Conservation (phyloP, 2,797 vertebrate genomes). For the Tarsius wallacei region DNA sequence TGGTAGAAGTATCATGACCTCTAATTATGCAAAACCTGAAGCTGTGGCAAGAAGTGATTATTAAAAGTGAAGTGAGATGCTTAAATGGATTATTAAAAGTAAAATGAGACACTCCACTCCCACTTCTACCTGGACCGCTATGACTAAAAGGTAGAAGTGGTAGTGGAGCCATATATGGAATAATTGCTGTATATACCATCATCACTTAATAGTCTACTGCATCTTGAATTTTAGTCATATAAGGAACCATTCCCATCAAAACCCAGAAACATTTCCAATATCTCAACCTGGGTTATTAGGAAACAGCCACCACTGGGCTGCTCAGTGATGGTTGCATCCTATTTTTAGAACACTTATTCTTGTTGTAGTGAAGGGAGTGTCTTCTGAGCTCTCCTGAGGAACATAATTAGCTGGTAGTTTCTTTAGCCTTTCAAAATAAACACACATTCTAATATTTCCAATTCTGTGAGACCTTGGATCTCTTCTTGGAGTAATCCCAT, state of each 20-base stretch:
- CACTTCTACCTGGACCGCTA: not conserved
- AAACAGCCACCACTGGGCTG: not conserved
- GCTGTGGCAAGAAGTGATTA: not conserved
- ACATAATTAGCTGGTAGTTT: not conserved
- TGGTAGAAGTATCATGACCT: not conserved
- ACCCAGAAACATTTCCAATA: not conserved
- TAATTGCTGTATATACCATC: no score
- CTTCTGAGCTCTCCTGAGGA: not conserved
- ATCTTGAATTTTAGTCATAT: not conserved
- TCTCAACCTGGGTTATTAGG: not conserved
- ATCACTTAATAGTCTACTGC: not conserved
- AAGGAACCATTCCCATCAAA: not conserved
- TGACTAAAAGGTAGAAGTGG: no score
- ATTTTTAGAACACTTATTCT: not conserved
- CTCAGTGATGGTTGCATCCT: not conserved
- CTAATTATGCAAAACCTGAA: not conserved
- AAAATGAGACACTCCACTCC: not conserved
- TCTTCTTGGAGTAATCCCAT: not conserved
- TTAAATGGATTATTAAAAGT: not conserved
- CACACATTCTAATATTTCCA: not conserved
- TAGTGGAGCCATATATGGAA: no score
- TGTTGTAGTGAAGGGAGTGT: not conserved
- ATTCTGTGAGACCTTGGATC: not conserved
- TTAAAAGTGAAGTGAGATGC: not conserved
- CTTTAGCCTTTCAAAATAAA: constrained; percentile 22